Percentiles rank a stretch among this genome's conserved stretches.
Evolutionary conservation across 1,140 invertebrate genomes (phyloP).

Genomic region (Diorhabda elongata): DNA sequence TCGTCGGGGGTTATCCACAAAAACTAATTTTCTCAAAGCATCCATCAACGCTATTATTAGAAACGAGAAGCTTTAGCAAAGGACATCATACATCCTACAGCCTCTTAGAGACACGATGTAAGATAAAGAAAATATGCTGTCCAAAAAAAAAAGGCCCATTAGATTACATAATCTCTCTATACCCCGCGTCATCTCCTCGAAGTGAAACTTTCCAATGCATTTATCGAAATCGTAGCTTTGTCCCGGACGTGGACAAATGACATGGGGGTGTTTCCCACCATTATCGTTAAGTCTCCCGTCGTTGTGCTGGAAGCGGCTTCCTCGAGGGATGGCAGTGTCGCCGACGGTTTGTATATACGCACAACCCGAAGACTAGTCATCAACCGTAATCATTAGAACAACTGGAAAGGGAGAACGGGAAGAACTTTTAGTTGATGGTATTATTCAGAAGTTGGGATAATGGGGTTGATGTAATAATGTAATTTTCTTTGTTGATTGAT

Average conservation of each 20-base stretch:
- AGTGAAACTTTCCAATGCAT: slow-evolving; percentile 18
- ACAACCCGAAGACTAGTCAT: slow-evolving; percentile 21
- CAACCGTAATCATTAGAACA: slow-evolving; percentile 16
- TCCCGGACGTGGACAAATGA: slow-evolving; percentile 39
- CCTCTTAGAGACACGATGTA: neutral
- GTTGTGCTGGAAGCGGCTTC: slow-evolving; percentile 4
- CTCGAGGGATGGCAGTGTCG: slow-evolving; percentile 11
- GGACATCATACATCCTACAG: too few relatives aligned
- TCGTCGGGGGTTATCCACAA: too few relatives aligned
- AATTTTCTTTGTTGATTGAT: too few relatives aligned
- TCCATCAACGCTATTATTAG: too few relatives aligned
- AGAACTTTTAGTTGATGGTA: neutral
- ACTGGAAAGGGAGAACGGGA: neutral
- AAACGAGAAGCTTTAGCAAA: too few relatives aligned
- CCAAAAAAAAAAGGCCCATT: neutral
- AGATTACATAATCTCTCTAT: neutral
- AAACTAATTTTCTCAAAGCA: too few relatives aligned
- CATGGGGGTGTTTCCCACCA: slow-evolving; percentile 34
- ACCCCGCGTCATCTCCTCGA: neutral
- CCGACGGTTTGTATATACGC: slow-evolving; percentile 14
- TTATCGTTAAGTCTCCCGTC: slow-evolving; percentile 31
- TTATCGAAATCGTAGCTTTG: slow-evolving; percentile 22
- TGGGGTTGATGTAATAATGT: too few relatives aligned
- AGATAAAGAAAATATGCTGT: neutral
- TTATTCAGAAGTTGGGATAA: neutral